Base-by-base conservation (phyloP, 1,140 invertebrate species). In the Hetaerina americana region DNA sequence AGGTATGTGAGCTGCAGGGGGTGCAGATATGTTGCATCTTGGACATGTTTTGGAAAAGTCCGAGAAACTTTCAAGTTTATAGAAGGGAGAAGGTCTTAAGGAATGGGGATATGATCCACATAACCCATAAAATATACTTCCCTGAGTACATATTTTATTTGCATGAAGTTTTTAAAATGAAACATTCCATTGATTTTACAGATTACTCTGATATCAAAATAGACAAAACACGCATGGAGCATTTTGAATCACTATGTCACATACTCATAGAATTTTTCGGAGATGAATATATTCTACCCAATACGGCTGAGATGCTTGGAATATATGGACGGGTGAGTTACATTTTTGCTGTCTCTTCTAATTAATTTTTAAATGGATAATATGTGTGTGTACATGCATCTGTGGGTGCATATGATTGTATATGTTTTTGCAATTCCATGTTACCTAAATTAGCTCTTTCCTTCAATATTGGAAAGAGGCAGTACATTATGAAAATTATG, bases 181-280 rank as follows among this genome's bases (percentile, higher is more conserved):
- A 57, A 69, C 69, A 71, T 72, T n/a, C n/a, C n/a, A n/a, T n/a
- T n/a, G n/a, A n/a, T 74, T 72, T 85, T 87, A 66, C 79, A 92
- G 92, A 94, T 86, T 92, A 91, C 79, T 81, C 86, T 1, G 87
- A 92, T 76, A 82, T 94, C 31, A 92, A 92, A 78, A 80, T 85
- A 18, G 90, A 93, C 78, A 75, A 79, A 15, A 86, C 85, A 71
- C 81, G 89, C 74, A 85, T 92, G 85, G 90, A 93, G 76, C 91
- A 94, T 80, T 87, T 93, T 75, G 81, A 85, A 5, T 86, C 87
- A 5, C 76, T 94, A 15, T 86, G 83, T 76, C 84, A 81, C 0
- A 87, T 93, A 0, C 79, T 92, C 27, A 81, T 80, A 71, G 87
- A 91, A 75, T 91, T 87, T 79, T 81, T 92, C 40, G 85, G 82